Percentiles rank a stretch among this genome's conserved stretches.
Conservation (phyloP, 2,888 invertebrate species). For the Lacanobia oleracea region DNA sequence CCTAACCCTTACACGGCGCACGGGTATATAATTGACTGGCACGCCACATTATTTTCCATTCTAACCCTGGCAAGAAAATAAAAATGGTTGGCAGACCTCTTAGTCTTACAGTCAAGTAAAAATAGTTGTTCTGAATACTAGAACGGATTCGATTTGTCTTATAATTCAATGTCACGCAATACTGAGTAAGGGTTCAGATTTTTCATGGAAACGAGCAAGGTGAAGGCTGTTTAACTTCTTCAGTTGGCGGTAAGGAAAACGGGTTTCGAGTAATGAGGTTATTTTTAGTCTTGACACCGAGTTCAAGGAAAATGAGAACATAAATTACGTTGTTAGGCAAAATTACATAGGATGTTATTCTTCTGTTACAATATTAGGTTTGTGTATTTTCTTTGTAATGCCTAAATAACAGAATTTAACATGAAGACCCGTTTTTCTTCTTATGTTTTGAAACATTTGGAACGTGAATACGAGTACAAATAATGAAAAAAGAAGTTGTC, state of each 20-base stretch:
- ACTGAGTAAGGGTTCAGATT: conserved; percentile 55
- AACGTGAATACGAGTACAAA: conserved; percentile 12
- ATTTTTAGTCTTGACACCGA: conserved; percentile 25
- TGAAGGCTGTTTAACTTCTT: conserved; percentile 52
- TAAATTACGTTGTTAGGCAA: conserved; percentile 18
- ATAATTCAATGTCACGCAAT: conserved; percentile 67
- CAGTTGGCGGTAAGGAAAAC: conserved; percentile 33
- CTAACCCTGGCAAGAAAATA: conserved; percentile 31
- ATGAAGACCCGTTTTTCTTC: not conserved
- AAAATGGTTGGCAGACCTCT: conserved; percentile 44
- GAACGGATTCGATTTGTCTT: conserved; percentile 54
- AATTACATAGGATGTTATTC: conserved; percentile 18
- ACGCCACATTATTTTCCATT: conserved; percentile 49
- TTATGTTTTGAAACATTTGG: conserved; percentile 3
- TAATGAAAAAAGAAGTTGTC: not conserved
- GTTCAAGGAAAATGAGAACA: conserved; percentile 22
- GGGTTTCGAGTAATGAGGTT: conserved; percentile 33
- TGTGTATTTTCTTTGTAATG: not conserved
- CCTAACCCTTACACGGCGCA: conserved; percentile 37
- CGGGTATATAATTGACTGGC: conserved; percentile 46
- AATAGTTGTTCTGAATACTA: conserved; percentile 42
- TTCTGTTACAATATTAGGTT: conserved; percentile 11
- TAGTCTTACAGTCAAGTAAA: conserved; percentile 45
- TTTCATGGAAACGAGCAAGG: conserved; percentile 62
- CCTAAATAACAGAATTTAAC: not conserved